These are phyloP conservation scores for Cyclura pinguis DNA, from an alignment of 2,797 vertebrate species.

Conservation along the genomic window DNA sequence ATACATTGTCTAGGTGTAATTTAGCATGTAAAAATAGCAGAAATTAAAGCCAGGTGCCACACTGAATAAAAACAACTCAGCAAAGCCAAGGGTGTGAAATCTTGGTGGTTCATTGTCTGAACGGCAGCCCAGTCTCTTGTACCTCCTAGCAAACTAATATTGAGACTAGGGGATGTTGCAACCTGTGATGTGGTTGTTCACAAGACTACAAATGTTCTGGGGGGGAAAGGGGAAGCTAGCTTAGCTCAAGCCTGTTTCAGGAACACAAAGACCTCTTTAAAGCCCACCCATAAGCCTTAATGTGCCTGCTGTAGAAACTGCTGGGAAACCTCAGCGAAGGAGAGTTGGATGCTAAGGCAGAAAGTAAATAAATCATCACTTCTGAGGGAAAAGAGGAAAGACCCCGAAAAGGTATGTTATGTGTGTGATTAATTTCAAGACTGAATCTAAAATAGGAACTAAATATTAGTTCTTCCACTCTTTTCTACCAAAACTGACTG, in stretches of 20 bases:
- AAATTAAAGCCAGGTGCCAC: neutral
- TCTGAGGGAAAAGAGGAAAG: constrained; percentile 10
- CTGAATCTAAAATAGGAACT: constrained; percentile 21
- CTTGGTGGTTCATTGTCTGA: neutral
- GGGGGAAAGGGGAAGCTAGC: neutral
- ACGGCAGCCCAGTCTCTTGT: neutral
- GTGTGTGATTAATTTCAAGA: constrained; percentile 9
- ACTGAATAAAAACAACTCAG: neutral
- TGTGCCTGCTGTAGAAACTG: neutral
- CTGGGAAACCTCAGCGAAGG: neutral
- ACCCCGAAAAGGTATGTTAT: neutral
- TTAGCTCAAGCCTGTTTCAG: neutral
- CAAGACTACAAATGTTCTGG: neutral
- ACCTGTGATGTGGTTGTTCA: neutral
- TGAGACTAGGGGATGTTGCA: neutral
- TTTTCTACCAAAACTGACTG: constrained; percentile 37
- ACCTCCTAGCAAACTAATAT: neutral
- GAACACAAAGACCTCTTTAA: neutral
- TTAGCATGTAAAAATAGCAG: neutral
- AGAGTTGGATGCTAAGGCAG: neutral
- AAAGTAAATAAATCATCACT: neutral
- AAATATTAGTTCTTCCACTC: constrained; percentile 23
- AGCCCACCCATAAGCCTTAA: neutral
- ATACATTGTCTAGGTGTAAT: neutral
- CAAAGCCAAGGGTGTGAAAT: neutral